Conservation (phyloP, 2,113 vertebrate genomes). For the Vulpes vulpes region DNA sequence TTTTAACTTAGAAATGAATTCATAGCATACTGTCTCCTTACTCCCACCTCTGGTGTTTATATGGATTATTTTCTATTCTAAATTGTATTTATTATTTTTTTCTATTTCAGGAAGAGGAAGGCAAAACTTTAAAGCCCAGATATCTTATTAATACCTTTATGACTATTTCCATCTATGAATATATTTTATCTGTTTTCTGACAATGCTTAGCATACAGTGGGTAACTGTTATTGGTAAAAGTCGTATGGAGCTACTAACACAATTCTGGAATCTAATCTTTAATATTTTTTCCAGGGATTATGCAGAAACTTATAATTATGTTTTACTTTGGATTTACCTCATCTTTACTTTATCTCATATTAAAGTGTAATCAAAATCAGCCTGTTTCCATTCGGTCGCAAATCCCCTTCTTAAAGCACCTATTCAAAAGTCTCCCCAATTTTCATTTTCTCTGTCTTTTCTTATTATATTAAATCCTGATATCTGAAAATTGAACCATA, state of each 20-base stretch:
- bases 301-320: constrained; percentile 82
- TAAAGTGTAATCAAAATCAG: constrained; percentile 86
- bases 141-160: constrained; percentile 55
- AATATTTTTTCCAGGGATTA: constrained; percentile 84
- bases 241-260: constrained; percentile 76
- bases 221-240: constrained; percentile 70
- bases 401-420: constrained; percentile 84
- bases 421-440: constrained; percentile 82
- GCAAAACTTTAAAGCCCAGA: constrained; percentile 40
- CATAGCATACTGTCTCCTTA: neutral
- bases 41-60: neutral
- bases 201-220: constrained; percentile 21
- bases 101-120: constrained; percentile 18
- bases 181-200: constrained; percentile 57
- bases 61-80: constrained; percentile 39
- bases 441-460: constrained; percentile 86
- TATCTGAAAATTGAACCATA: constrained; percentile 81
- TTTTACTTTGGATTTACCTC: constrained; percentile 78
- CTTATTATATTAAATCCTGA: constrained; percentile 84
- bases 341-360: constrained; percentile 84
- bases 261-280: constrained; percentile 84
- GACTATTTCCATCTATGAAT: constrained; percentile 33
- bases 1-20: constrained; percentile 34
- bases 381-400: constrained; percentile 77
- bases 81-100: constrained; percentile 29